Conservation (phyloP, 2,797 vertebrate genomes). For the Lagorchestes hirsutus region DNA sequence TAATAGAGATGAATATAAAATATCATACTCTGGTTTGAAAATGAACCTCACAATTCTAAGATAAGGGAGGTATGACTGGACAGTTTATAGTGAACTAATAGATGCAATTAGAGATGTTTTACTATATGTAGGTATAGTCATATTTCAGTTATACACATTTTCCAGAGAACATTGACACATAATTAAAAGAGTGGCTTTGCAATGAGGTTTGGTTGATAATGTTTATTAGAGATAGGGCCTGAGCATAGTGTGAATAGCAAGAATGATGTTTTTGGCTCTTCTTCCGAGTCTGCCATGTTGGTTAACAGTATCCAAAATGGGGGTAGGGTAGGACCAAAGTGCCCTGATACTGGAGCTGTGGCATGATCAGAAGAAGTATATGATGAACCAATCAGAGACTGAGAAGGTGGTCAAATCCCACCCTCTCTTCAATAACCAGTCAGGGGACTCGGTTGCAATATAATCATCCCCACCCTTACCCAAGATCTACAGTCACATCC, state of each 20-base stretch:
- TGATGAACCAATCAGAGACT: neutral
- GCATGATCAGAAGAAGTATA: neutral
- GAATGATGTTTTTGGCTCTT: neutral
- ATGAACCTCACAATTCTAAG: neutral
- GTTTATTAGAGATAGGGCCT: neutral
- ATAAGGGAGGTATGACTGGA: neutral
- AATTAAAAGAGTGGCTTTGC: neutral
- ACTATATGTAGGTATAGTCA: neutral
- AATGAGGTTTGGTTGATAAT: neutral
- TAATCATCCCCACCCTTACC: too few species aligned
- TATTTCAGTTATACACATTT: neutral
- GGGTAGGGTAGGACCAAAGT: too few species aligned
- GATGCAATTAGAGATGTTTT: neutral
- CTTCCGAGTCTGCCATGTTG: neutral
- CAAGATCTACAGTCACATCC: neutral
- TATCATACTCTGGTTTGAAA: neutral
- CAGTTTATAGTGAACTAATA: neutral
- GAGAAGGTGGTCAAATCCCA: neutral
- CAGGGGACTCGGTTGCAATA: neutral
- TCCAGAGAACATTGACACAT: neutral
- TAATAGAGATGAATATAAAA: neutral
- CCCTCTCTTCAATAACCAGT: neutral
- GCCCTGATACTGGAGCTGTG: too few species aligned
- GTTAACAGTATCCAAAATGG: neutral
- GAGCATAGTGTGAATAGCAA: neutral